A percentile compares a stretch with the other conserved stretches of the same genome.
These are phyloP conservation scores for Pangasius djambal DNA, from an alignment of 2,797 vertebrate species.

Conservation along the genomic window DNA sequence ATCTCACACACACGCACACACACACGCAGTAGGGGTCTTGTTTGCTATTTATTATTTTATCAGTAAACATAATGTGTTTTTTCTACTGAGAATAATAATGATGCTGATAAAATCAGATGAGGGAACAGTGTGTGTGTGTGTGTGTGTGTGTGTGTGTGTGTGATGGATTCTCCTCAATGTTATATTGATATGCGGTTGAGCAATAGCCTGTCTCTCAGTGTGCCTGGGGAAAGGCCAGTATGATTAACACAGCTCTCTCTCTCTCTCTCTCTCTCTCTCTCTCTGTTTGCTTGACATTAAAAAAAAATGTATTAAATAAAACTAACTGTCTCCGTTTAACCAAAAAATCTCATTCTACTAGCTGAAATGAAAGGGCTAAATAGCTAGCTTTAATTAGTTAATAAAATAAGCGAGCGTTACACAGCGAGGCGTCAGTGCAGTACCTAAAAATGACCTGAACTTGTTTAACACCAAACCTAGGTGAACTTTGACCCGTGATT, in stretches of 20 bases:
- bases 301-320: no score
- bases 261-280: not conserved
- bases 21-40: constrained; percentile 36
- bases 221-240: constrained; percentile 49
- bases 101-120: constrained; percentile 33
- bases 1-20: constrained; percentile 14
- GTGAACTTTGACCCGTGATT: not conserved
- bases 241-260: constrained; percentile 32
- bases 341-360: not conserved
- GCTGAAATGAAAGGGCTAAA: not conserved
- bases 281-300: not conserved
- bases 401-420: no score
- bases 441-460: no score
- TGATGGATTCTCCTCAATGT: constrained; percentile 46
- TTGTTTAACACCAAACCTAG: not conserved
- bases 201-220: constrained; percentile 43
- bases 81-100: constrained; percentile 47
- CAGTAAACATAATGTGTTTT: constrained; percentile 43
- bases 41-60: constrained; percentile 52
- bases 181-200: constrained; percentile 50
- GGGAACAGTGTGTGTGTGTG: constrained; percentile 24
- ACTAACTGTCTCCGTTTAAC: no score
- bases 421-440: no score
- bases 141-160: constrained; percentile 44
- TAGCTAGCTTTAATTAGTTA: not conserved